Percentiles rank a stretch among this genome's conserved stretches.
phyloP scores from a whole-genome alignment of 1,140 invertebrate genomes.

The Teleogryllus occipitalis region DNA sequence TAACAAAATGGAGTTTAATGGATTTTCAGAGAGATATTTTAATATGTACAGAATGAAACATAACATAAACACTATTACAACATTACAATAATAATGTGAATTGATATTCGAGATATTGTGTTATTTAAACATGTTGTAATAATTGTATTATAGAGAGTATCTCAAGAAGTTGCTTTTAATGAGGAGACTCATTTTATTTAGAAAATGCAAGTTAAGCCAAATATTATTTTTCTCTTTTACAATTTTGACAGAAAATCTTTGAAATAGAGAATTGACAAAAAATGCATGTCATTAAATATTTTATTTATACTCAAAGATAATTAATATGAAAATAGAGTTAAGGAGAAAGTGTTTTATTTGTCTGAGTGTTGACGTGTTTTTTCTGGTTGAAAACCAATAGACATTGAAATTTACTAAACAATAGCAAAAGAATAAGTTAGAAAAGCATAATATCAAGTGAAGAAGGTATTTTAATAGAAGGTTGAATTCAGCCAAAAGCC shows the following conservation, averaged over 20 bases:
- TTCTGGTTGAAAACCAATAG: background rate
- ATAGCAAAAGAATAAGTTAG: background rate
- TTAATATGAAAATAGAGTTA: too few relatives aligned
- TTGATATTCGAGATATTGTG: constrained; percentile 1
- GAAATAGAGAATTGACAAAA: too few relatives aligned
- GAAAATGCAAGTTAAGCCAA: background rate
- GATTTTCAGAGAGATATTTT: too few relatives aligned
- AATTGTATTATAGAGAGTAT: background rate
- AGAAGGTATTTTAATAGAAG: too few relatives aligned
- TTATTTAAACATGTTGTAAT: background rate
- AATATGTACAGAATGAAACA: too few relatives aligned
- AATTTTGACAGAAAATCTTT: too few relatives aligned
- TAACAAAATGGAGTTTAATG: too few relatives aligned
- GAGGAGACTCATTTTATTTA: background rate
- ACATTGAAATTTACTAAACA: background rate
- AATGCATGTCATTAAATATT: too few relatives aligned
- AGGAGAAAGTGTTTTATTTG: background rate
- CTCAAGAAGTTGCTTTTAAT: background rate
- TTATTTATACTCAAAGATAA: too few relatives aligned
- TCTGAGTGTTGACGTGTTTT: background rate
- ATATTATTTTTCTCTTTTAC: background rate
- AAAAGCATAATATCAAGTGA: too few relatives aligned
- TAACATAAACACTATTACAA: too few relatives aligned
- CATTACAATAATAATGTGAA: background rate
- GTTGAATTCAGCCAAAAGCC: too few relatives aligned